Evolutionary conservation across 1,140 invertebrate species (phyloP), one percentile per base, ranked within the genome.

Genomic region (Micrasema minimum): DNA sequence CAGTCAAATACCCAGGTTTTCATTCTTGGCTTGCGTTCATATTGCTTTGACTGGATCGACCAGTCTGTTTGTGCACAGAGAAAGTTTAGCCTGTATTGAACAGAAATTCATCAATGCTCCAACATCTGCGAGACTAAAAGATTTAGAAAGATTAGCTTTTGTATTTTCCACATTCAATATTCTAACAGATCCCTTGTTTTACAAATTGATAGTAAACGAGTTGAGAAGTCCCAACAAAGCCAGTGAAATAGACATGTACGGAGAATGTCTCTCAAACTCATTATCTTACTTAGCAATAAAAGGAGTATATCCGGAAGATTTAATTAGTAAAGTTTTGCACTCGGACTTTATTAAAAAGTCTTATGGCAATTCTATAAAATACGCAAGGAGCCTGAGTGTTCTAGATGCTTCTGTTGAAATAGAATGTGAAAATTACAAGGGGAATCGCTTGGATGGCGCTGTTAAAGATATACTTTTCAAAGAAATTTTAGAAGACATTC

Each of bases 81-180:
- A 72, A 10, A 61, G 82, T 1, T 67, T 83, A 3, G 75, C 81
- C 31, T 45, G 46, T n/a, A 79, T 86, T 23, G 59, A 84, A 0
- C 16, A 80, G 12, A 80, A 79, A 69, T 85, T 82, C 67, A 67
- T 79, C 10, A 61, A 72, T 9, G 68, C 80, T 75, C 12, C 85
- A 1, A 38, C 79, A 2, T 22, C 61, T 1, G 76, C 81, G 0
- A 82, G 89, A 59, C 50, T 90, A 0, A 91, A 91, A 80, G 89
- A 91, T 72, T 77, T 90, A 9, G 90, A 91, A 79, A 81, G 89
- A 67, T 77, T 90, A 1, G 71, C 85, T 3, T 82, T 86, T 18
- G 78, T 78, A 2, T 80, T 84, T 66, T 88, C 87, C 38, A 83
- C 87, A 76, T 78, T 82, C 53, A 66, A 79, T 11, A 80, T 81